Conservation (phyloP, 2,888 invertebrate genomes). For the Mythimna lalbum region DNA sequence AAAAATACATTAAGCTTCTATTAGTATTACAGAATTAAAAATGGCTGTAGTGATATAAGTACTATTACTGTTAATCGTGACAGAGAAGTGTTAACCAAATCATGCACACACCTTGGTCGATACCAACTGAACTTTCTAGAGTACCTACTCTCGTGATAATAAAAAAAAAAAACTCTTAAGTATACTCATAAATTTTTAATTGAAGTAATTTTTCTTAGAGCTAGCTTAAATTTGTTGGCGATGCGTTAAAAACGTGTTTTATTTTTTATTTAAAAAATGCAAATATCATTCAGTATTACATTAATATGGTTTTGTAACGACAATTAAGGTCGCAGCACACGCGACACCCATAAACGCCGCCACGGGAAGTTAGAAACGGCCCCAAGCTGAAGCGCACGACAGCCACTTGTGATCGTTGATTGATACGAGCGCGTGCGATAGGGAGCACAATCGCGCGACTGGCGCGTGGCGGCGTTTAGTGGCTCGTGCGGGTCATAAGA, state of each 20-base stretch:
- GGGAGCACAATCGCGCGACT: too few relatives aligned
- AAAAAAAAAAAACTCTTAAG: neutral
- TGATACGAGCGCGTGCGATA: too few relatives aligned
- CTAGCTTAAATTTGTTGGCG: neutral
- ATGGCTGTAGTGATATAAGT: neutral
- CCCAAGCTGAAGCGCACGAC: too few relatives aligned
- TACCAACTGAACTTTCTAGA: neutral
- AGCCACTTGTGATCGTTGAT: too few relatives aligned
- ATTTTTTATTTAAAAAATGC: too few relatives aligned
- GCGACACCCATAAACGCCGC: too few relatives aligned
- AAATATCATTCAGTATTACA: neutral
- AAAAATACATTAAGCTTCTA: slow-evolving; percentile 27
- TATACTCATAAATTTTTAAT: neutral
- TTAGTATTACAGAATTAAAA: slow-evolving; percentile 20
- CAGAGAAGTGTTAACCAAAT: too few relatives aligned
- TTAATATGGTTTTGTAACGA: slow-evolving; percentile 2
- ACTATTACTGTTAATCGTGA: neutral
- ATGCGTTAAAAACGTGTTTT: neutral
- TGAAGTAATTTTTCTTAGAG: neutral
- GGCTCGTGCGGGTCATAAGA: too few relatives aligned
- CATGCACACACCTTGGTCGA: neutral
- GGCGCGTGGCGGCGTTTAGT: too few relatives aligned
- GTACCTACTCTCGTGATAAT: too few relatives aligned
- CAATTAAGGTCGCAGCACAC: neutral
- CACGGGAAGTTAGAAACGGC: too few relatives aligned